Evolutionary conservation across 2,888 invertebrate species (phyloP).

Genomic region (Andrena haemorrhoa): DNA sequence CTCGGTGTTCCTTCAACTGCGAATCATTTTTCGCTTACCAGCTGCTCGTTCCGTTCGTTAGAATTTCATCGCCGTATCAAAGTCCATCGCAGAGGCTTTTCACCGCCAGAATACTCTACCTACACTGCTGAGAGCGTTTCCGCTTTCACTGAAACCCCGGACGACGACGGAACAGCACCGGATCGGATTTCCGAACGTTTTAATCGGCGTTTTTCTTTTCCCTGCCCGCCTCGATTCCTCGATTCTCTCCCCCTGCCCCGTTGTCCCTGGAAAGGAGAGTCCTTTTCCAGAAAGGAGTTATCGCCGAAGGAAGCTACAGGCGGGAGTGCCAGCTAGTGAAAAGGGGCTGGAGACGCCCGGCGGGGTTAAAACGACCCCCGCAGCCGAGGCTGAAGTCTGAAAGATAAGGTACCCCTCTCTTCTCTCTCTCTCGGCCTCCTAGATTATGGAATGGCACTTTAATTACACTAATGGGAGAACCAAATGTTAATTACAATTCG

Average conservation of each 20-base stretch:
- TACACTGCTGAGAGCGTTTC: slow-evolving; percentile 20
- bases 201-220: slow-evolving; percentile 74
- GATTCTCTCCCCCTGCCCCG: slow-evolving; percentile 37
- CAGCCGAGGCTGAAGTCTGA: slow-evolving; percentile 83
- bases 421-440: slow-evolving; percentile 81
- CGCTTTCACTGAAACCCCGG: slow-evolving; percentile 1
- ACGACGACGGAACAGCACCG: slow-evolving; percentile 25
- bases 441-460: slow-evolving; percentile 89
- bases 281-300: slow-evolving; percentile 79
- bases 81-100: not conserved
- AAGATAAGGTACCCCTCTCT: slow-evolving; percentile 84
- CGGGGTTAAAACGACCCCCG: slow-evolving; percentile 78
- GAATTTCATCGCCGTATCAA: not conserved
- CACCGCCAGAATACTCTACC: slow-evolving; percentile 3
- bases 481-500: slow-evolving; percentile 91
- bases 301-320: slow-evolving; percentile 78
- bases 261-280: slow-evolving; percentile 38
- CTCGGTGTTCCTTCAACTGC: not conserved
- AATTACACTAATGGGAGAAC: slow-evolving; percentile 92
- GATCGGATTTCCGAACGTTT: slow-evolving; percentile 73
- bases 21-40: not conserved
- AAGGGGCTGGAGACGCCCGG: slow-evolving; percentile 69
- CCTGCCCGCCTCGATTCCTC: slow-evolving; percentile 40
- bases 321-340: slow-evolving; percentile 67
- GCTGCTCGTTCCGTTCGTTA: not conserved